These are phyloP conservation scores for Pissodes strobi DNA, from an alignment of 1,140 invertebrate species.

Conservation along the genomic window DNA sequence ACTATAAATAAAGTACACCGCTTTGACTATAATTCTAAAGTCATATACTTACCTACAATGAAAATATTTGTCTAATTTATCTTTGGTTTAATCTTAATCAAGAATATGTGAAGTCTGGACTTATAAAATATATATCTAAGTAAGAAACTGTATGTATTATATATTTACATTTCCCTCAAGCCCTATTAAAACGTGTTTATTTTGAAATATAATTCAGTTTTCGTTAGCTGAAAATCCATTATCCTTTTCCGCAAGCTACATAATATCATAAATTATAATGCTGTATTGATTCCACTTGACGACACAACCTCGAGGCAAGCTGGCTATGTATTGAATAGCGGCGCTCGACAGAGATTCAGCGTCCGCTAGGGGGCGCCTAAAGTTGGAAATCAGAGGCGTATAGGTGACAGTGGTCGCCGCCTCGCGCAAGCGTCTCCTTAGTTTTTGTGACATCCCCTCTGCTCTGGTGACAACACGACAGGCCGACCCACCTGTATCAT, in stretches of 20 bases:
- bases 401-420: slow-evolving; percentile 54
- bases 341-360: background rate
- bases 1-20: too few relatives aligned
- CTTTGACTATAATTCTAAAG: too few relatives aligned
- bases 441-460: slow-evolving; percentile 54
- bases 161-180: too few relatives aligned
- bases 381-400: slow-evolving; percentile 53
- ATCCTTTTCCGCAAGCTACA: background rate
- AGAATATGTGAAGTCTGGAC: background rate
- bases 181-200: too few relatives aligned
- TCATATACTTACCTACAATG: too few relatives aligned
- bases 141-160: too few relatives aligned
- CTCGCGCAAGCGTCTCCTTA: slow-evolving; percentile 49
- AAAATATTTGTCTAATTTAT: too few relatives aligned
- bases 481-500: slow-evolving; percentile 55
- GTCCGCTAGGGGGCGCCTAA: slow-evolving; percentile 48
- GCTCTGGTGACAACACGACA: slow-evolving; percentile 52
- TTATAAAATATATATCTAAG: background rate
- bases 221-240: too few relatives aligned
- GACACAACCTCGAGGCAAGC: slow-evolving; percentile 9
- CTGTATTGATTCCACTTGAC: background rate
- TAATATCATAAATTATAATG: too few relatives aligned
- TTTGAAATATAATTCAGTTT: too few relatives aligned
- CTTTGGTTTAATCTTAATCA: too few relatives aligned
- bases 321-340: slow-evolving; percentile 32